phyloP scores from a whole-genome alignment of 2,113 vertebrate species.

The Sprattus sprattus region DNA sequence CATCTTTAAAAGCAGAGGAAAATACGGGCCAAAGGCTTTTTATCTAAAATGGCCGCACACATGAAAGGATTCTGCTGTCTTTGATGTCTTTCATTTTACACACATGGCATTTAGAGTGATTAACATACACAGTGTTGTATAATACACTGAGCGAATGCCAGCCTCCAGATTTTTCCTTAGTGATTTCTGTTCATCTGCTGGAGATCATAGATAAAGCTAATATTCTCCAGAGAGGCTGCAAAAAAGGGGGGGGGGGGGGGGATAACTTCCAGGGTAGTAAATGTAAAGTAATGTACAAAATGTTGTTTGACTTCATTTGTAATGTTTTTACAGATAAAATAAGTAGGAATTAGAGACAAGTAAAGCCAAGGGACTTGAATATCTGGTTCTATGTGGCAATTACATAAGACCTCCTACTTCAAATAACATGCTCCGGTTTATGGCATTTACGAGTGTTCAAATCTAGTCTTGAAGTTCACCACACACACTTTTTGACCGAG shows the following conservation, averaged over 20 bases:
- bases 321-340: neutral
- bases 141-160: slow-evolving; percentile 29
- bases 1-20: neutral
- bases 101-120: slow-evolving; percentile 40
- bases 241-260: neutral
- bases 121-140: slow-evolving; percentile 33
- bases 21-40: slow-evolving; percentile 6
- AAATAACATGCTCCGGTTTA: neutral
- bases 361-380: neutral
- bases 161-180: neutral
- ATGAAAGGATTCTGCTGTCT: slow-evolving; percentile 50
- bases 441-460: neutral
- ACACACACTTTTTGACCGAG: neutral
- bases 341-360: too few species aligned
- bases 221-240: neutral
- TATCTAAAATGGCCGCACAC: slow-evolving; percentile 43
- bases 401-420: neutral
- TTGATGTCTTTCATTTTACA: slow-evolving; percentile 55
- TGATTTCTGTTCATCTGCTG: neutral
- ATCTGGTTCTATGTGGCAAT: neutral
- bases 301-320: neutral
- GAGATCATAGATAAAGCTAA: neutral
- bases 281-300: too few species aligned
- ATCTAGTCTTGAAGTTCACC: neutral
- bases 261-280: too few species aligned